These are phyloP conservation scores for Falco berigora DNA, from an alignment of 2,797 vertebrate genomes.

Conservation along the genomic window DNA sequence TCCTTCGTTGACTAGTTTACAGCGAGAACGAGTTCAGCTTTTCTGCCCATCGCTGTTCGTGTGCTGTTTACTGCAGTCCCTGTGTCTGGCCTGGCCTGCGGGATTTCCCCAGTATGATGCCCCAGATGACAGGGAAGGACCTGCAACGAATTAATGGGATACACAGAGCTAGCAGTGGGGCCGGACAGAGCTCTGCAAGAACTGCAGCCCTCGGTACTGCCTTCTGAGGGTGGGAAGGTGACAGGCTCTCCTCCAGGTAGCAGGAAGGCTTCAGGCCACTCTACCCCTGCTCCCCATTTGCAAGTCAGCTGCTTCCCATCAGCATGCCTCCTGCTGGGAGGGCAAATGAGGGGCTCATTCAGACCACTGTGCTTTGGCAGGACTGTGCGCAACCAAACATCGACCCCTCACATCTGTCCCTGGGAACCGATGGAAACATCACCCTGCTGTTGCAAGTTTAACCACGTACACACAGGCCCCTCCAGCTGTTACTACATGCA, in stretches of 20 bases:
- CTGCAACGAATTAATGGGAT: neutral
- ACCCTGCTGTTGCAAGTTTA: neutral
- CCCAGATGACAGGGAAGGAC: neutral
- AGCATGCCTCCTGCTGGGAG: neutral
- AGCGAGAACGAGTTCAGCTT: neutral
- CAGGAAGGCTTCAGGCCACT: neutral
- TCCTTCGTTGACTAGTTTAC: neutral
- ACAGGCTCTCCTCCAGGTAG: neutral
- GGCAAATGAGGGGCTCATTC: neutral
- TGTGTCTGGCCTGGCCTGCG: neutral
- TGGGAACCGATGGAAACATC: neutral
- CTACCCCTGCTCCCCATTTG: neutral
- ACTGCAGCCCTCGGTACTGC: neutral
- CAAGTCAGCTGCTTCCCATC: neutral
- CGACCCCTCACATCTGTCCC: neutral
- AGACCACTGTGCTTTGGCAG: neutral
- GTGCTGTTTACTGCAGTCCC: neutral
- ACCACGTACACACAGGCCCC: neutral
- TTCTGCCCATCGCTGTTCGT: neutral
- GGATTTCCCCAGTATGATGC: neutral
- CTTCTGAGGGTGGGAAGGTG: neutral
- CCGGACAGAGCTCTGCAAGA: neutral
- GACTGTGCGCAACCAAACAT: neutral
- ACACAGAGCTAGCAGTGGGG: neutral
- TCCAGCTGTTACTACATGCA: neutral